These are phyloP conservation scores for Otus scops DNA, from an alignment of 2,797 vertebrate genomes.

Conservation along the genomic window DNA sequence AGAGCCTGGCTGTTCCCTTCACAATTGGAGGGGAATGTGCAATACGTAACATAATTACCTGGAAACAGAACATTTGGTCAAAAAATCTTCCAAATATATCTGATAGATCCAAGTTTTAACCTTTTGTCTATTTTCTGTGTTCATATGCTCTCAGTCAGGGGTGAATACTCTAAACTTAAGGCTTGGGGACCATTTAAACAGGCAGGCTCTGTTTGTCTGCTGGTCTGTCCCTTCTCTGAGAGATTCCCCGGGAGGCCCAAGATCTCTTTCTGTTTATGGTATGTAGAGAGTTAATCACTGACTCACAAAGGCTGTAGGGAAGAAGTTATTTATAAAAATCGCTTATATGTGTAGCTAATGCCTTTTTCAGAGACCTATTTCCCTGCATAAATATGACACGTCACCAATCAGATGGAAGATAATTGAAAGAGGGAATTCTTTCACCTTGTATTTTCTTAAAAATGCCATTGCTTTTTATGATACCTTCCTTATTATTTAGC, in stretches of 20 bases:
- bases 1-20: not conserved
- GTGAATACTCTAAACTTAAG: not conserved
- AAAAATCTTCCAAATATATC: not conserved
- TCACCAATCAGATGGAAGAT: not conserved
- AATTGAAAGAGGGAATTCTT: not conserved
- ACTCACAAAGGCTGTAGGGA: not conserved
- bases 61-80: not conserved
- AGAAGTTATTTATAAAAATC: not conserved
- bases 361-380: not conserved
- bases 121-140: not conserved
- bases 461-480: not conserved
- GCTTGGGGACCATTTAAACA: not conserved
- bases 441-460: not conserved
- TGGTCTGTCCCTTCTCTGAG: not conserved
- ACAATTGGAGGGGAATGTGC: not conserved
- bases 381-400: not conserved
- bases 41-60: not conserved
- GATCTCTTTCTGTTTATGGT: not conserved
- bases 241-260: not conserved
- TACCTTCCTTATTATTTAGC: not conserved
- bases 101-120: not conserved
- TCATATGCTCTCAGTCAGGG: not conserved
- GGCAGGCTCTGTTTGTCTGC: accelerated
- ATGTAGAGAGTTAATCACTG: not conserved
- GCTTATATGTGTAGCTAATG: not conserved